Evolutionary conservation across 30 jellyfish, hydroid and myxozoan species (phyloP), one percentile per base, ranked within the genome.

Genomic region (Euphysa ruthae): DNA sequence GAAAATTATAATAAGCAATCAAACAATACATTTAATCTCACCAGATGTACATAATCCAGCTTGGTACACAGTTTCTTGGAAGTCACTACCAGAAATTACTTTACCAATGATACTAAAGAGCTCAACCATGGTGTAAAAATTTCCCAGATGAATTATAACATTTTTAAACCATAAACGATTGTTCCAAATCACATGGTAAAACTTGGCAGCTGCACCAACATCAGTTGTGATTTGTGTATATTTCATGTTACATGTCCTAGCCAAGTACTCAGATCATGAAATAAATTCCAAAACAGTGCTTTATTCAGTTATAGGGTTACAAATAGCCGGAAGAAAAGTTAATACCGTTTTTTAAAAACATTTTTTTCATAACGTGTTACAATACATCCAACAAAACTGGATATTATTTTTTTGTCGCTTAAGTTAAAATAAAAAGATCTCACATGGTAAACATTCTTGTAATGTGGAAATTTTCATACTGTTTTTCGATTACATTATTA

Each of bases 231-330:
- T 35, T 43, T 66, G 74, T 4, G 52, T 30, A 55, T 42, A 66
- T 30, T 66, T 66, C 75, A 46, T 43, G 34, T 66, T 66, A n/a
- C 70, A 66, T 22, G 29, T 57, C 16, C 33, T 14, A 6, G 79
- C 79, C 15, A 66, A 24, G 29, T 49, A 21, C 68, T 66, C 70
- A 6, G 79, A 66, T 4, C 51, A 70, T 10, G 1, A 21, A 49
- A 66, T 66, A 35, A 69, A 66, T 66, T 66, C 79, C 2, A 66
- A 52, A 31, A 66, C 71, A 66, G 79, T 66, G 29, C 74, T 66
- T 30, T 66, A 49, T 23, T 66, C 74, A 15, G 79, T 66, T 35
- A 66, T 66, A 19, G 79, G 79, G 14, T 66, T 22, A 13, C 52
- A 20, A 42, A 66, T 43, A 22, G 79, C 70, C 22, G 79, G 79